These are phyloP conservation scores for Paradisaea rubra DNA, from an alignment of 2,113 vertebrate genomes.

Conservation along the genomic window DNA sequence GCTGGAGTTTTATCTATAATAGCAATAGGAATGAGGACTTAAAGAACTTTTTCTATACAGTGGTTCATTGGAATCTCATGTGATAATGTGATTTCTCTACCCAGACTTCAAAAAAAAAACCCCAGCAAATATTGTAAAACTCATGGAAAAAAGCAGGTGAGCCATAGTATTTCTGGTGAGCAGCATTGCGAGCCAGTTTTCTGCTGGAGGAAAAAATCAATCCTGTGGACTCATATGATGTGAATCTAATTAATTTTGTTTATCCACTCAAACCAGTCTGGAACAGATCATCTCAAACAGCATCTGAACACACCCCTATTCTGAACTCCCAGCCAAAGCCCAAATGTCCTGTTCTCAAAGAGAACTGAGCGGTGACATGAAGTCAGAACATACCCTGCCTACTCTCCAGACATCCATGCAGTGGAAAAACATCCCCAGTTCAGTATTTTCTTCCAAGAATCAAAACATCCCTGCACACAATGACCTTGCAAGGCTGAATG, in stretches of 20 bases:
- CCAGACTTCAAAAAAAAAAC: background rate
- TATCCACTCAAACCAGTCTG: conserved; percentile 2
- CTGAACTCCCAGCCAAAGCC: conserved; percentile 4
- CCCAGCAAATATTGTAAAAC: background rate
- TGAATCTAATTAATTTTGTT: conserved; percentile 34
- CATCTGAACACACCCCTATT: background rate
- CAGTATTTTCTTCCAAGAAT: background rate
- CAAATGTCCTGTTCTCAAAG: background rate
- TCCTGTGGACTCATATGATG: background rate
- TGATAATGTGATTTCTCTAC: background rate
- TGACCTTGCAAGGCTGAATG: background rate
- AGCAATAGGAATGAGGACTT: background rate
- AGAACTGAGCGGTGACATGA: background rate
- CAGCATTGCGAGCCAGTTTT: background rate
- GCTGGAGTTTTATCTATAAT: background rate
- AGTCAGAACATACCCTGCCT: background rate
- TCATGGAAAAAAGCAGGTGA: background rate
- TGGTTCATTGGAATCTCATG: background rate
- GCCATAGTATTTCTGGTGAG: background rate
- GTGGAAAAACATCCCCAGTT: background rate
- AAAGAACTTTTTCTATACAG: background rate
- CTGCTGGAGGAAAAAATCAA: background rate
- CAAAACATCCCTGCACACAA: background rate
- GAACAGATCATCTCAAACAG: conserved; percentile 12
- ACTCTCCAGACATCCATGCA: background rate